Base-by-base conservation (phyloP, 1,140 invertebrate genomes). In the Drosophila suzukii region DNA sequence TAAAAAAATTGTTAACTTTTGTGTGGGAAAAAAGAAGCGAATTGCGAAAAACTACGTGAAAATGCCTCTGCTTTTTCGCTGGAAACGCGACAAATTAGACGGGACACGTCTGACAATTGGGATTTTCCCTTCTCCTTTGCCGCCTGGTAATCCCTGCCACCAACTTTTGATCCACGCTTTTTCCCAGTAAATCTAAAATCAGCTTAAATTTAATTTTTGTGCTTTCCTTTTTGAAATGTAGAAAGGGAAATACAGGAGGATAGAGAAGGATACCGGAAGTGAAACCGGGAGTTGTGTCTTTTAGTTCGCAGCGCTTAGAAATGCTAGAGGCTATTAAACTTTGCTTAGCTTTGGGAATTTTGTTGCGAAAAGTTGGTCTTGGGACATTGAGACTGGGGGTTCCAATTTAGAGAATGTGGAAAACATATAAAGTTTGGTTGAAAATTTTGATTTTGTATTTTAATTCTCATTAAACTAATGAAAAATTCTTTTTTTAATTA, bases 141-240 rank as follows among this genome's bases (percentile, higher is more conserved):
- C 53, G 17, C 10, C 4, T 43, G 20, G 43, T 63, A 68, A 75
- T 63, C 72, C 58, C 38, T 32, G 32, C 17, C 24, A 34, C 2
- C 8, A 30, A 20, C 38, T 55, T 36, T 46, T n/a, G 13, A 32
- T 41, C 46, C 38, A 4, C 10, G 12, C 27, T 50, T 20, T 30
- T 20, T 20, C 41, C 20, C 49, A 34, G 34, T 63, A 72, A 76
- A 76, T 88, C 82, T 59, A n/a, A 78, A 78, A 88, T 88, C 78
- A 83, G 79, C 78, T 82, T 86, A 70, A 88, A 82, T 83, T 88
- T 78, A 78, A 82, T 85, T 86, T 82, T 61, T 82, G 61, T 58
- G 63, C 43, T 81, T 70, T 85, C 61, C 78, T 53, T 49, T 75
- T 71, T 44, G 36, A 11, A 34, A 50, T 30, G 44, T 34, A 44